Base-by-base conservation (phyloP, 1,140 invertebrate genomes). In the Antheraea pernyi region DNA sequence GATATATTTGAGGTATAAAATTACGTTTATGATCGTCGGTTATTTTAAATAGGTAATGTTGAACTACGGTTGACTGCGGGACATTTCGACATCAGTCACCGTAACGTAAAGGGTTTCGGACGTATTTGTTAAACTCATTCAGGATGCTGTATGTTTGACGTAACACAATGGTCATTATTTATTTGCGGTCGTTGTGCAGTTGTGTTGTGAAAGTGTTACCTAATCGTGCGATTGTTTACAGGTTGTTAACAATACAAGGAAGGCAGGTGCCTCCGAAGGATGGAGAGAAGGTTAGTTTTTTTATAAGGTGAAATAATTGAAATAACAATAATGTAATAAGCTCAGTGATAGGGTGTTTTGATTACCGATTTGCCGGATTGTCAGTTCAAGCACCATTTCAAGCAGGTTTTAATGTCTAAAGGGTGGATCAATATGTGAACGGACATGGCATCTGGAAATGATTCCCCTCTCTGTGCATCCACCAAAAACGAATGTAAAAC, bases 201-300 rank as follows among this genome's bases (percentile, higher is more conserved):
- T 68, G 65, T 79, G 74, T 70, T 78, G 79, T 85, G 76, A 78
- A 76, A 79, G 74, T 73, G 59, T 48, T 77, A 61, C 59, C n/a
- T 71, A 71, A 74, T 65, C 59, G 48, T 70, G n/a, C 69, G 65
- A 79, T 73, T 79, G 75, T 82, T 86, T 86, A 46, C 85, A 93
- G 92, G 91, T 93, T 69, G 91, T 91, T 65, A 93, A 93, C 69
- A 93, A 89, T 72, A 89, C 86, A 19, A 87, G 91, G 67, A 93
- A 89, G 77, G 84, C 87, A 13, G 77, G 83, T 39, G 82, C 81
- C 22, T 75, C 87, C 22, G 92, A 93, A 74, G 88, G 84, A 77
- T 92, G 86, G 90, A 89, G 90, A 76, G 88, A 91, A 89, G 88
- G 89, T 91, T 83, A 73, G 53, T 65, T 18, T 16, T 19, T 7